Base-by-base conservation (phyloP, 2,113 vertebrate genomes). In the Cyprinus carpio region DNA sequence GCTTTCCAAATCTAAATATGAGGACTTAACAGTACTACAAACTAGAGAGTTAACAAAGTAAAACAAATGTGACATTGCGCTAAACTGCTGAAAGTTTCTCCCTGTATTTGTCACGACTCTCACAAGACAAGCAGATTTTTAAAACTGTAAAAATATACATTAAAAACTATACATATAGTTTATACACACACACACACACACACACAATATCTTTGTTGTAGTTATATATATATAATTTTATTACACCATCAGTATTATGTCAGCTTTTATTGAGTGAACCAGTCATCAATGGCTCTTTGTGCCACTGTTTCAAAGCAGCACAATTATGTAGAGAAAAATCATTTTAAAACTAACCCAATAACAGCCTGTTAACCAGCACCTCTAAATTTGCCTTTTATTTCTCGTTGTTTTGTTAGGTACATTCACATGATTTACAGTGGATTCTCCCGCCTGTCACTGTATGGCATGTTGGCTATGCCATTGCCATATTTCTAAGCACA, bases 401-500 rank as follows among this genome's bases (percentile, higher is more conserved):
- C 3, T 62, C 51, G 1, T 62, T 10, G 31, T 51, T 40, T 60
- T 10, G n/a, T 65, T 27, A 25, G 5, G 8, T 51, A 60, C 40
- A 60, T 40, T 40, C 40, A 49, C 20, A 74, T 23, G 71, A 40
- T 20, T 10, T 74, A 23, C 37, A n/a, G 51, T 23, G 54, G 51
- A 78, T 60, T 25, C 60, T 58, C 29, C 31, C 54, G 9, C 20
- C 76, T 16, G 20, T 60, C 29, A 60, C 15, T 60, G 4, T 37
- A 65, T 86, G 60, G 54, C 71, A 84, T 49, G 51, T 74, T 11
- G 11, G 83, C 82, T 78, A 82, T 83, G 82, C 89, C 89, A 84
- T 75, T 29, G 91, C 92, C 91, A 91, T 91, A 91, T 87, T 75
- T 82, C 82, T 78, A 87, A 90, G 90, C 90, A 89, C 90, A 92